Evolutionary conservation across 2,888 invertebrate species (phyloP), one percentile per base, ranked within the genome.

Genomic region (Torymus aiolomorphi): DNA sequence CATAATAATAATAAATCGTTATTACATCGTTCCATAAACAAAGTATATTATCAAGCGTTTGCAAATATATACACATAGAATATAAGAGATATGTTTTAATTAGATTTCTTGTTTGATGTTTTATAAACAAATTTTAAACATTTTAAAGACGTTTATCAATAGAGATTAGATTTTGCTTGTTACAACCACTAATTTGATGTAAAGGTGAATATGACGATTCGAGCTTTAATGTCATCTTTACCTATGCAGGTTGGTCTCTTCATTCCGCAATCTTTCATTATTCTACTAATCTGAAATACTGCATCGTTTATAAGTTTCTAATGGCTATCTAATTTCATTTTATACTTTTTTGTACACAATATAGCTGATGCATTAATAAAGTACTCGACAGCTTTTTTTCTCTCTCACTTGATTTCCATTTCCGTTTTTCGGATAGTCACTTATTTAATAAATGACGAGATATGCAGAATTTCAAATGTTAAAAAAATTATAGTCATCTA

Each of bases 51-150:
- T 84, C 83, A 85, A 86, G 82, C 82, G 80, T 80, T 85, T 86
- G 87, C 88, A 88, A 88, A 88, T 89, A 90, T 89, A 89, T 90
- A 90, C 89, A 90, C 86, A 89, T 66, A 82, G 61, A 82, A 72
- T 80, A 61, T 86, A 86, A 88, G 89, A 90, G 89, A 90, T 90
- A 89, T 69, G 31, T 59, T 65, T 71, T 56, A 31, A 59, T 74
- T 61, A 56, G 66, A 75, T 66, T 69, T 73, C 51, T 59, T 31
- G 31, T 31, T 31, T 31, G 31, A 31, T 31, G 31, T 31, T 31
- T 31, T 31, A 31, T 31, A 31, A 31, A 31, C 59, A 59, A 59
- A 62, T 31, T 31, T 31, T 31, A 73, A 76, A 57, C 70, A 16
- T 74, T 56, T 61, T 80, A 84, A 78, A 84, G 82, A 84, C 85